These are phyloP conservation scores for Carcharodon carcharias DNA, from an alignment of 2,797 vertebrate species.

Conservation along the genomic window DNA sequence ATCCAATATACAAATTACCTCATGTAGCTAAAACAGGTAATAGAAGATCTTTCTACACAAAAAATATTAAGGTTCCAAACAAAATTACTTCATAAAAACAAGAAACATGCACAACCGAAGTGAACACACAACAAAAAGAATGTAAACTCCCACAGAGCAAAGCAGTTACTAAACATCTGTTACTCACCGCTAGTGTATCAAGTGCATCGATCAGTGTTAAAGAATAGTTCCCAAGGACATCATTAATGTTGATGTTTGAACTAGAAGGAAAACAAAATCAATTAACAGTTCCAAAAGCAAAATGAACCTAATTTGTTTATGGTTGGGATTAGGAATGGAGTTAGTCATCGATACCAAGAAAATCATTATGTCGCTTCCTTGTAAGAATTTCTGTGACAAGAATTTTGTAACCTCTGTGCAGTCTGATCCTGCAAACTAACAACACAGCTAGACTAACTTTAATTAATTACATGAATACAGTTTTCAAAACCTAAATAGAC, in stretches of 20 bases:
- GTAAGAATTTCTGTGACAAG: not conserved
- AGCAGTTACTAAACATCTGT: not conserved
- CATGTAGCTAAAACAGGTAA: not conserved
- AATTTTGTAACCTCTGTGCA: not conserved
- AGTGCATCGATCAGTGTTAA: conserved; percentile 88
- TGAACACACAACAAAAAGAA: not conserved
- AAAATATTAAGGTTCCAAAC: not conserved
- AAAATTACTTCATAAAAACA: conserved; percentile 19
- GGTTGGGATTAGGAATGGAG: not conserved
- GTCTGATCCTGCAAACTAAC: not conserved
- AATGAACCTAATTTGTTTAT: not conserved
- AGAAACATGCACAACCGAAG: not conserved
- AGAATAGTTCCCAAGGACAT: conserved; percentile 95
- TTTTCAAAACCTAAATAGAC: not conserved
- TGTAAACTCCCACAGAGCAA: not conserved
- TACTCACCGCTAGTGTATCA: conserved; percentile 87
- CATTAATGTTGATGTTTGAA: conserved; percentile 97
- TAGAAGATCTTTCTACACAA: not conserved
- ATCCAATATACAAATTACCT: not conserved
- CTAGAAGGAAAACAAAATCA: conserved; percentile 57
- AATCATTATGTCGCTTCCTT: not conserved
- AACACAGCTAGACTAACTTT: not conserved
- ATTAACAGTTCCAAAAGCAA: conserved; percentile 24
- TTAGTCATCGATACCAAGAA: not conserved
- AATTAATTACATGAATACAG: not conserved